Conservation (phyloP, 2,888 invertebrate genomes). For the Cosmorhoe ocellata region DNA sequence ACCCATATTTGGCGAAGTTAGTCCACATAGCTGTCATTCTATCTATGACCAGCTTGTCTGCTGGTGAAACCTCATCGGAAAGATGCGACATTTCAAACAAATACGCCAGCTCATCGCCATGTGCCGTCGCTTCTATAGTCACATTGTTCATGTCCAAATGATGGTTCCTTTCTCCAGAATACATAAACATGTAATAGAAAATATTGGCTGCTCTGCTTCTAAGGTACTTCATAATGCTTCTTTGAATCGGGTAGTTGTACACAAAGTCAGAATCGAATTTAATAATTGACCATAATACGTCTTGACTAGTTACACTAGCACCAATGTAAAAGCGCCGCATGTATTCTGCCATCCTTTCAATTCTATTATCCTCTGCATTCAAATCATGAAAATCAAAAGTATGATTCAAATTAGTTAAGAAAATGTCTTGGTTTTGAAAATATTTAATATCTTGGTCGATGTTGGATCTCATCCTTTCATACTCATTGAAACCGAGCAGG, state of each 20-base stretch:
- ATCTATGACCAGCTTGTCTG: constrained; percentile 53
- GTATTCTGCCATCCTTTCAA: constrained; percentile 36
- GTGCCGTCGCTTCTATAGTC: constrained; percentile 41
- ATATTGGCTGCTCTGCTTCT: constrained; percentile 39
- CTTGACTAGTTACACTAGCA: constrained; percentile 39
- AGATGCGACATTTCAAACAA: constrained; percentile 43
- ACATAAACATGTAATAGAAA: constrained; percentile 58
- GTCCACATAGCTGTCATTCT: constrained; percentile 65
- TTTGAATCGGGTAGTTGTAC: constrained; percentile 49
- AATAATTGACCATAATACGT: constrained; percentile 36
- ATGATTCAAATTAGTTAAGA: constrained; percentile 31
- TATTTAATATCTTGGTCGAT: constrained; percentile 27
- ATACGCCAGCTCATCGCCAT: constrained; percentile 58
- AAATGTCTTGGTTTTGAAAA: constrained; percentile 37
- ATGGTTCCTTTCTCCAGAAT: constrained; percentile 46
- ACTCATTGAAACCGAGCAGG: constrained; percentile 53
- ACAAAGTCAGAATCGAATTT: constrained; percentile 54
- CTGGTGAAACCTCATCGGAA: constrained; percentile 26
- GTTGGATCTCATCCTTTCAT: constrained; percentile 42
- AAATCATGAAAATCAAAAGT: constrained; percentile 30
- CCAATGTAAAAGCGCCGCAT: constrained; percentile 54
- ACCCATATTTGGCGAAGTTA: constrained; percentile 65
- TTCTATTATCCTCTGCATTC: constrained; percentile 26
- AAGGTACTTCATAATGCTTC: constrained; percentile 46
- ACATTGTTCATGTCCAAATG: constrained; percentile 35